These are phyloP conservation scores for Hirundo rustica DNA, from an alignment of 2,797 vertebrate species.

Conservation along the genomic window DNA sequence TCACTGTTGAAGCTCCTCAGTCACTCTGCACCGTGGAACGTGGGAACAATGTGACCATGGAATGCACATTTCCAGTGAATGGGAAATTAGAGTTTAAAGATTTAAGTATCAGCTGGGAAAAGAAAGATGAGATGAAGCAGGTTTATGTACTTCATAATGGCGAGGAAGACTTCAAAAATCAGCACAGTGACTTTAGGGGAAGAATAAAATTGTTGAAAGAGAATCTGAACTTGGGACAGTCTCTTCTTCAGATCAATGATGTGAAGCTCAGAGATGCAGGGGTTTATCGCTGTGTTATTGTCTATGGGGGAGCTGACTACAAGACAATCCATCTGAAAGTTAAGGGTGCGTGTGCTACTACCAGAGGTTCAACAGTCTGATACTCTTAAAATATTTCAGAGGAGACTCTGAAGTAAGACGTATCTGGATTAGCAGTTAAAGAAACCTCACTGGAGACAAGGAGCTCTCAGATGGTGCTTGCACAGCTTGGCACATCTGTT, in stretches of 20 bases:
- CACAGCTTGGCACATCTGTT: rapidly evolving
- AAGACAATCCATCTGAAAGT: constrained; percentile 82
- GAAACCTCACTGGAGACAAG: not conserved
- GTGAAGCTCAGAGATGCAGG: constrained; percentile 84
- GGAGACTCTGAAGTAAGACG: not conserved
- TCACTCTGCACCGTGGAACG: constrained; percentile 73
- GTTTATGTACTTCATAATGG: constrained; percentile 75
- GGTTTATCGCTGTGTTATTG: constrained; percentile 82
- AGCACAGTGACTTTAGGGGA: constrained; percentile 67
- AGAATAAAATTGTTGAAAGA: constrained; percentile 77
- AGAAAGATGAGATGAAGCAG: constrained; percentile 50
- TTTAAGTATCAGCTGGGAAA: constrained; percentile 82
- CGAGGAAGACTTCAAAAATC: constrained; percentile 44
- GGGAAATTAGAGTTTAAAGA: constrained; percentile 1
- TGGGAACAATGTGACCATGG: constrained; percentile 80
- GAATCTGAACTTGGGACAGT: constrained; percentile 77
- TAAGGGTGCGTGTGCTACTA: constrained; percentile 73
- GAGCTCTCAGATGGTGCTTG: not conserved
- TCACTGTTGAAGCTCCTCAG: constrained; percentile 80
- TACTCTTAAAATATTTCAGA: not conserved
- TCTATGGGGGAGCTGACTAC: constrained; percentile 81
- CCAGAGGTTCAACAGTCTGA: not conserved
- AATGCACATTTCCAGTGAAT: constrained; percentile 83
- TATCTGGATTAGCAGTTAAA: not conserved
- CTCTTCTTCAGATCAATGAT: constrained; percentile 79